phyloP scores from a whole-genome alignment of 2,888 invertebrate genomes.

The Monopis laevigella region DNA sequence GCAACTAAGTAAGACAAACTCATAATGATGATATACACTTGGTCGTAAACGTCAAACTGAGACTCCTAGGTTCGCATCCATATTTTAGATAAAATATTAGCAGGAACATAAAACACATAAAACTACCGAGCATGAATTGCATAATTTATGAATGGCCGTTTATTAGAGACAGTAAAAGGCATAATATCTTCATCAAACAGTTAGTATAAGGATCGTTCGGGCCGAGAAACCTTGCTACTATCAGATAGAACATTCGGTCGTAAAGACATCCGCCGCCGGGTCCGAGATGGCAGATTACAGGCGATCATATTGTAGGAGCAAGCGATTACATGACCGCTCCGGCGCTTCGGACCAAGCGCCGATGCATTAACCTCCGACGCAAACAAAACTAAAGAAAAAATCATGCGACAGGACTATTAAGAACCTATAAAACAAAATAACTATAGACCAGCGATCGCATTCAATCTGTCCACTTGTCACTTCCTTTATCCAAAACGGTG shows the following conservation, averaged over 20 bases:
- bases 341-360: slow-evolving; percentile 1
- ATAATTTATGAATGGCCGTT: slow-evolving; percentile 19
- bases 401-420: slow-evolving; percentile 7
- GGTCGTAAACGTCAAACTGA: neutral
- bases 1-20: too few species aligned
- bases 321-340: slow-evolving; percentile 10
- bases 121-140: slow-evolving; percentile 1
- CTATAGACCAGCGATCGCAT: neutral
- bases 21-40: too few species aligned
- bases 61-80: neutral
- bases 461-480: slow-evolving; percentile 14
- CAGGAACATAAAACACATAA: neutral
- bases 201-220: slow-evolving; percentile 33
- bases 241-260: slow-evolving; percentile 25
- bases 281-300: slow-evolving; percentile 31
- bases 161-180: slow-evolving; percentile 27
- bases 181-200: slow-evolving; percentile 40
- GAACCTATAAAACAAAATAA: slow-evolving; percentile 1
- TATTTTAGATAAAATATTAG: slow-evolving; percentile 7
- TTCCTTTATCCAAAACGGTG: slow-evolving; percentile 25
- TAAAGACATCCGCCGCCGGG: slow-evolving; percentile 8
- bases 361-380: too few species aligned
- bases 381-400: slow-evolving; percentile 3
- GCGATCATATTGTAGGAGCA: slow-evolving; percentile 22
- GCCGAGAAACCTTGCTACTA: slow-evolving; percentile 3